Evolutionary conservation across 2,888 invertebrate species (phyloP), one percentile per base, ranked within the genome.

Genomic region (Blastobasis lacticolella): DNA sequence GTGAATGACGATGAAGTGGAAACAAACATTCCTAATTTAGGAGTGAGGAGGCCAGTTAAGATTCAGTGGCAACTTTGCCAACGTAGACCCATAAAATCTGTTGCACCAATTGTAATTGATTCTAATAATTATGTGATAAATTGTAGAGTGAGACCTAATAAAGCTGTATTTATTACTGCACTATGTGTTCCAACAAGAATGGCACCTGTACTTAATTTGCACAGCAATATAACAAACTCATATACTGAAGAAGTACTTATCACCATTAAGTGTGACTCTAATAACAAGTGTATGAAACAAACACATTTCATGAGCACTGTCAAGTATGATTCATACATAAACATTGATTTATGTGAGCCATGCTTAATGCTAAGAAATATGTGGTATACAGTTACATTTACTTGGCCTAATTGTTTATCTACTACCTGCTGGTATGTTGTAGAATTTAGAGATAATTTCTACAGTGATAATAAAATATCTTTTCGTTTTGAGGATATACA

Each of bases 401-500:
- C 63, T 38, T 89, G 89, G 89, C 82, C 83, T 37, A 63, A 61
- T 50, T 71, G 75, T 56, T 69, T 67, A 50, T 75, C 65, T 57
- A 67, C 72, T 49, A 58, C 75, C 52, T 76, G 75, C 66, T 76
- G 75, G 47, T 89, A 88, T 71, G 73, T 80, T 54, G 78, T 88
- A 23, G 82, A 81, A 63, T 76, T 78, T 54, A 77, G 88, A 60
- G 79, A 86, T 51, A 69, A 64, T 42, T 58, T 64, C 5, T 81
- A 76, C 55, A 71, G 62, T 54, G 78, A 78, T 49, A 74, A 77
- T 45, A 81, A 73, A 57, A 75, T 83, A 38, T 67, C 67, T 49
- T 77, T 89, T 68, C 78, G 81, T 56, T 89, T 88, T 77, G 83
- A 87, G 59, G 89, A 89, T 58, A 62, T 78, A 52, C 64, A 68